Evolutionary conservation across 2,888 invertebrate species (phyloP).

Genomic region (Rhamphomyia laevipes): DNA sequence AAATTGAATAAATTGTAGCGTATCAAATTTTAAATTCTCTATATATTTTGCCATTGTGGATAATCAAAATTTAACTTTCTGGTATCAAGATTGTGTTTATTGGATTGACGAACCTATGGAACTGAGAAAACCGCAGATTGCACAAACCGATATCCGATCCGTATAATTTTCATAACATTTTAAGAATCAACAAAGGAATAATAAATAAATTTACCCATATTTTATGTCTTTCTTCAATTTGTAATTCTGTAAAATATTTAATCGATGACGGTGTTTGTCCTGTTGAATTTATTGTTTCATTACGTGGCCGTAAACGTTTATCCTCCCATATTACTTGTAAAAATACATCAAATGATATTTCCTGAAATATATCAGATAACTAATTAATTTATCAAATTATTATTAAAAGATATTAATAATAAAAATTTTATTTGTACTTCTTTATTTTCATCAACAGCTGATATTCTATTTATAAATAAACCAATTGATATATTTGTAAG

Average conservation of each 20-base stretch:
- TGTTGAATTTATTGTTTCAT: slow-evolving; percentile 11
- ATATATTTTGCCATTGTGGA: too few relatives aligned
- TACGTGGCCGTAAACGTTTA: slow-evolving; percentile 33
- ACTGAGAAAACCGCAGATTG: too few relatives aligned
- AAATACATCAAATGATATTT: slow-evolving; percentile 52
- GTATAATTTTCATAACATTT: too few relatives aligned
- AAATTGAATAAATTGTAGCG: too few relatives aligned
- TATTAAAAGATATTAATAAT: not conserved
- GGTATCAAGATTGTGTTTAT: too few relatives aligned
- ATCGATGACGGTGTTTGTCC: not conserved
- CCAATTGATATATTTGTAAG: slow-evolving; percentile 46
- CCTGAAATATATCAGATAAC: slow-evolving; percentile 36
- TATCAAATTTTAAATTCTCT: too few relatives aligned
- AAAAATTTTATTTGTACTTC: slow-evolving; percentile 38
- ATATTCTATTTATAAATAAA: slow-evolving; percentile 49
- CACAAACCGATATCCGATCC: too few relatives aligned
- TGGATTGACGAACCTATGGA: too few relatives aligned
- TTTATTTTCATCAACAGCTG: slow-evolving; percentile 51
- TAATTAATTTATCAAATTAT: slow-evolving; percentile 9
- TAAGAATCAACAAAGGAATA: too few relatives aligned
- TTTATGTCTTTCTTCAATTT: slow-evolving; percentile 22
- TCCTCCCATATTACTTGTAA: slow-evolving; percentile 54
- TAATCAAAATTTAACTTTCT: too few relatives aligned
- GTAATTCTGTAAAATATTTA: slow-evolving; percentile 20
- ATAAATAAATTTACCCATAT: slow-evolving; percentile 20